Evolutionary conservation across 2,113 vertebrate genomes (phyloP), one percentile per base, ranked within the genome.

Genomic region (Maccullochella peelii): DNA sequence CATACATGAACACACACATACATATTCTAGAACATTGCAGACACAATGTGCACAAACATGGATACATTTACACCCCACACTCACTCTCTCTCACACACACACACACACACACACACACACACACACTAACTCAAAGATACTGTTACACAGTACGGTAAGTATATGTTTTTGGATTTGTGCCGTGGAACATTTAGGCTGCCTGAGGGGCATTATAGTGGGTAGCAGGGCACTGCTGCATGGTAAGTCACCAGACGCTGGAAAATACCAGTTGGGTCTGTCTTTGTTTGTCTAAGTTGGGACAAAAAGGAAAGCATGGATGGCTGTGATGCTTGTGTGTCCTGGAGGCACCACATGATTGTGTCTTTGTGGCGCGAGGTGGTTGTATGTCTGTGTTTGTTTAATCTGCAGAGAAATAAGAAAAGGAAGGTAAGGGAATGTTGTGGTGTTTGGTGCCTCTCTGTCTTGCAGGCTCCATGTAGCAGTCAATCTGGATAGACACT

Each of bases 361-460:
- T 85, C 75, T 77, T 73, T 85, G 80, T 82, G 88, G 76, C 40
- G 1, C 1, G 6, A 78, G 73, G 61, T 86, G 77, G 72, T 82
- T 87, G 83, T 77, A 79, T 70, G 88, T 92, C 88, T 92, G 69
- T 88, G 84, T 92, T 92, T 92, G 85, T 92, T 87, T 89, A 85
- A 82, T 72, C 74, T 81, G 30, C 61, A 49, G 72, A 68, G 81
- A 63, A 72, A 78, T 80, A 86, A 86, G 75, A 86, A 82, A 77
- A 69, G 78, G 68, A 83, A 81, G 83, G 70, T 72, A 47, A 61
- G 74, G 69, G 58, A 75, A 70, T 84, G 78, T 85, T 61, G 76
- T 84, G 73, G 66, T 70, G 62, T 80, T 74, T 85, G 88, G 84
- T 87, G 82, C 87, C 85, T 85, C 70, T 38, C 50, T 70, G 89